Evolutionary conservation across 2,888 invertebrate species (phyloP), one percentile per base, ranked within the genome.

Genomic region (Ptilodon capucinus): DNA sequence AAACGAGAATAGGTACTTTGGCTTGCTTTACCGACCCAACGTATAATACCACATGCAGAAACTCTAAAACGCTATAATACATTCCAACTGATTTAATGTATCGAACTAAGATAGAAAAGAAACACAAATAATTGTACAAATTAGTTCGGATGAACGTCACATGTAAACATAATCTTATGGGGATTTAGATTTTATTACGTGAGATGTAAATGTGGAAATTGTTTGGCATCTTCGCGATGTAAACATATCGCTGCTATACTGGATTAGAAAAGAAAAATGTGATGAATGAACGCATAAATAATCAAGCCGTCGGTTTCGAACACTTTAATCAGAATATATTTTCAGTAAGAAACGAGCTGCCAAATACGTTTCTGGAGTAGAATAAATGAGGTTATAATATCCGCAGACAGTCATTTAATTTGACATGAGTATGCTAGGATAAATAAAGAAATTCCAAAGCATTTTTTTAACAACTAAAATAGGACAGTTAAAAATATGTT

Each of bases 261-360:
- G 57, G 48, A 54, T 60, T 64, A 66, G 59, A 55, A 67, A 67
- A 68, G 69, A 73, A 75, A 76, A 76, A 76, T 75, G 70, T 80
- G 73, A 78, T 80, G 76, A 81, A 81, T 81, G 79, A 75, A 75
- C 67, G 60, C 71, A 79, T 81, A 79, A 76, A 80, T 81, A 80
- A 80, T 78, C 74, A 60, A 55, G 59, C 54, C 57, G 64, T 61
- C 68, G 63, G 64, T 60, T 60, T 61, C 60, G 65, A 69, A 68
- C 67, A 75, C 69, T 81, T 77, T 78, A 77, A 81, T 81, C 76
- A 69, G 62, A 71, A 67, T 59, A 68, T 68, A 69, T 64, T 57
- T 58, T 59, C 51, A 51, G 58, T 58, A 44, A 54, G 57, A 51
- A 51, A 56, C 40, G 32, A 42, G 36, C 39, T 21, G 39, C 48